Percentiles rank a stretch among this genome's conserved stretches.
Evolutionary conservation across 2,113 vertebrate genomes (phyloP).

Genomic region (Rhabdornis inornatus): DNA sequence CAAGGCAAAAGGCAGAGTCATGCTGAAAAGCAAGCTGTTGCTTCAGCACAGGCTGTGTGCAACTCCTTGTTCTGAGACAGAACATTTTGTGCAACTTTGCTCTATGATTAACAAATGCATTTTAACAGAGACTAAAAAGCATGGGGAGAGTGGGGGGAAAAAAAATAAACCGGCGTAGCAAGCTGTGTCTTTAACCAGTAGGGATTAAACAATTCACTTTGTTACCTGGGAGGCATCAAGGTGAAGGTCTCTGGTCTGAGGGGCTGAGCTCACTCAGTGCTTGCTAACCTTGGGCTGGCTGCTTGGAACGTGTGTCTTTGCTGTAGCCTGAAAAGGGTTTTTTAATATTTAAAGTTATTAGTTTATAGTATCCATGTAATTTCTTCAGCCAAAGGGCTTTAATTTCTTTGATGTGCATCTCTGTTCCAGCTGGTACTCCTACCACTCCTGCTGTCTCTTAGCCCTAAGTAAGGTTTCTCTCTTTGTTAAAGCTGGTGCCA

Average conservation of each 20-base stretch:
- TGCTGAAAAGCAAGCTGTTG: constrained; percentile 69
- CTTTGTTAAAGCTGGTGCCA: constrained; percentile 60
- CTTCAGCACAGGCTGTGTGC: neutral
- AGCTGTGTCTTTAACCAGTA: constrained; percentile 44
- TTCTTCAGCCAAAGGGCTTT: constrained; percentile 74
- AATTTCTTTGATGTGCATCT: constrained; percentile 74
- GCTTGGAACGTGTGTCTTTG: constrained; percentile 60
- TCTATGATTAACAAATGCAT: constrained; percentile 24
- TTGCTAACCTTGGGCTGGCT: constrained; percentile 71
- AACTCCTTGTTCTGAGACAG: constrained; percentile 42
- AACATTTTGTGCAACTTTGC: constrained; percentile 64
- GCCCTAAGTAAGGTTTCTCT: constrained; percentile 69
- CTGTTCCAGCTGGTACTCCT: constrained; percentile 66
- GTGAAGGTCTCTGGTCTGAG: constrained; percentile 32
- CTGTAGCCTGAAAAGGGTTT: constrained; percentile 65
- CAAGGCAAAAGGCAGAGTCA: constrained; percentile 44
- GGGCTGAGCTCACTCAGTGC: constrained; percentile 28
- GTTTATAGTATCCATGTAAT: constrained; percentile 71
- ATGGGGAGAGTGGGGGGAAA: rapidly evolving
- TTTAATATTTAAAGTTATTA: constrained; percentile 81
- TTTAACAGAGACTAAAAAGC: constrained; percentile 7
- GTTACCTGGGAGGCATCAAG: constrained; percentile 54
- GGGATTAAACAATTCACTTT: constrained; percentile 59
- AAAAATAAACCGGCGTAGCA: neutral
- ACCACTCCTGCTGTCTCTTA: constrained; percentile 70